Conservation (phyloP, 2,888 invertebrate species). For the Harmothoe impar region DNA sequence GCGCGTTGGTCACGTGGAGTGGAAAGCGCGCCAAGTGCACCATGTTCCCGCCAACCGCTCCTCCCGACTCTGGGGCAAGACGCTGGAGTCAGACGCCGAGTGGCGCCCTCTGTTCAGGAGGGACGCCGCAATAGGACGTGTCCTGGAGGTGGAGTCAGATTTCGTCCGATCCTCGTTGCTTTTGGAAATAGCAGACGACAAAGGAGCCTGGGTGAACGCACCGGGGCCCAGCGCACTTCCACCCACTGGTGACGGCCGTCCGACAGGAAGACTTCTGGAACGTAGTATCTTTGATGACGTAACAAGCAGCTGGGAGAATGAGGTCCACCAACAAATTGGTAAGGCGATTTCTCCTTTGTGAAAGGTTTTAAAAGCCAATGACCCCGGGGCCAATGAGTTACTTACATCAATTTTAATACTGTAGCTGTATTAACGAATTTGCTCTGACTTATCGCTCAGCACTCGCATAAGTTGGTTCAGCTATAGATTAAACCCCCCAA, state of each 20-base stretch:
- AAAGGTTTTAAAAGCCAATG: background rate
- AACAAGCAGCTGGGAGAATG: conserved; percentile 78
- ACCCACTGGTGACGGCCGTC: conserved; percentile 30
- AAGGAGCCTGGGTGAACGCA: conserved; percentile 74
- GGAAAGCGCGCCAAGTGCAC: conserved; percentile 77
- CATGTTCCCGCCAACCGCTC: conserved; percentile 72
- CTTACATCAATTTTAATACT: no score
- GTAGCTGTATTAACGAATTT: no score
- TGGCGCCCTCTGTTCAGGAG: conserved; percentile 77
- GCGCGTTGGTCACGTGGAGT: conserved; percentile 79
- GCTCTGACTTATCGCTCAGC: no score
- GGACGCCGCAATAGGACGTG: conserved; percentile 78
- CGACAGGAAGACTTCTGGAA: conserved; percentile 75
- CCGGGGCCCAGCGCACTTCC: background rate
- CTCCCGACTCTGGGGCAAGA: conserved; percentile 77
- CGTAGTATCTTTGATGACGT: conserved; percentile 79
- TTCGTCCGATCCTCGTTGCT: conserved; percentile 77
- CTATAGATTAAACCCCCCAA: no score
- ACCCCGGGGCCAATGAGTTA: no score
- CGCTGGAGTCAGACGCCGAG: conserved; percentile 76
- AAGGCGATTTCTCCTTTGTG: background rate
- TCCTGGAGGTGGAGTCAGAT: conserved; percentile 78
- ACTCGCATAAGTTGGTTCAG: no score
- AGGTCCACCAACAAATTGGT: conserved; percentile 80
- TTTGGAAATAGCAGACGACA: conserved; percentile 73